These are phyloP conservation scores for Drosophila setosimentum DNA, from an alignment of 2,888 invertebrate genomes.

Conservation along the genomic window DNA sequence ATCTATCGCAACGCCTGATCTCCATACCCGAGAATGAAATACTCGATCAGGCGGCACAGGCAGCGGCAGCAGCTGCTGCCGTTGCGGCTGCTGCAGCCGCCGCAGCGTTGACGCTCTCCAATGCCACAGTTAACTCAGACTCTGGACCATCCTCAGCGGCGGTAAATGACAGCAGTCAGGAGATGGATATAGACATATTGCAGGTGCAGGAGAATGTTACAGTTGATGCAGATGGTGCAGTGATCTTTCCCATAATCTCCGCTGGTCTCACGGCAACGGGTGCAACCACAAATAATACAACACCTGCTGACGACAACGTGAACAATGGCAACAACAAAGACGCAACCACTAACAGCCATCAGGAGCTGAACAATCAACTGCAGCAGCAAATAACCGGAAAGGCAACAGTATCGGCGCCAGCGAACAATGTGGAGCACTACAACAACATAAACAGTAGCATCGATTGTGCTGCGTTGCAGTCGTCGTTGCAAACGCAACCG, in stretches of 20 bases:
- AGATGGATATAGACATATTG: slow-evolving; percentile 87
- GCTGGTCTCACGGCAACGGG: slow-evolving; percentile 36
- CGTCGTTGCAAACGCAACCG: slow-evolving; percentile 60
- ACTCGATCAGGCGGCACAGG: slow-evolving; percentile 85
- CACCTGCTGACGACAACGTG: slow-evolving; percentile 41
- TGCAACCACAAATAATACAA: slow-evolving; percentile 45
- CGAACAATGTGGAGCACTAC: slow-evolving; percentile 61
- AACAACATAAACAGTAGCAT: slow-evolving; percentile 52
- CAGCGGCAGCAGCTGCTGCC: slow-evolving; percentile 83
- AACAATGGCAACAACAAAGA: slow-evolving; percentile 55
- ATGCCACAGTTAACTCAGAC: slow-evolving; percentile 65
- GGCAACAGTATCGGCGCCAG: slow-evolving; percentile 20
- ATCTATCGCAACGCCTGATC: slow-evolving; percentile 87
- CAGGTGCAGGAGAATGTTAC: slow-evolving; percentile 86
- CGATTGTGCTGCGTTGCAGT: slow-evolving; percentile 57
- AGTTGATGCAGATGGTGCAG: slow-evolving; percentile 84
- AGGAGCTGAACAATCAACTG: slow-evolving; percentile 38
- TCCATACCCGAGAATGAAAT: slow-evolving; percentile 87
- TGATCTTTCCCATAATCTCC: slow-evolving; percentile 76
- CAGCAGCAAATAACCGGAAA: slow-evolving; percentile 36
- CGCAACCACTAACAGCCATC: slow-evolving; percentile 35
- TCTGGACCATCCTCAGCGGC: slow-evolving; percentile 69
- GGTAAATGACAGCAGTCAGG: slow-evolving; percentile 84
- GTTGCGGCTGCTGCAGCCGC: slow-evolving; percentile 79
- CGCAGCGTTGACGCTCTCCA: slow-evolving; percentile 77